A percentile compares a stretch with the other conserved stretches of the same genome.
Evolutionary conservation across 2,797 vertebrate species (phyloP).

Genomic region (Carapus acus): DNA sequence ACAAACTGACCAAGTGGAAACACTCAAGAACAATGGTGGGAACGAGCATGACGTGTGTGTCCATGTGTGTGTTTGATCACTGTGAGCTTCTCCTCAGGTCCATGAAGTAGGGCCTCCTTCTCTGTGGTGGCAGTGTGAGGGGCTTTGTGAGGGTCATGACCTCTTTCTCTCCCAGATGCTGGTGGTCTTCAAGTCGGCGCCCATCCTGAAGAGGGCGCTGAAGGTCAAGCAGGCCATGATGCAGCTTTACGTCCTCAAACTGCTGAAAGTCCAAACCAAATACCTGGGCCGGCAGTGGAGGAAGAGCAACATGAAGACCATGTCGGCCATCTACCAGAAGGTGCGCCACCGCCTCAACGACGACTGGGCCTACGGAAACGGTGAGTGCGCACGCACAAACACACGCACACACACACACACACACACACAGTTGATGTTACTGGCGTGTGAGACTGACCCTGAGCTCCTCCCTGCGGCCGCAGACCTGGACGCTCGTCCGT

Average conservation of each 20-base stretch:
- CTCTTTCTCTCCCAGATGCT: slow-evolving; percentile 78
- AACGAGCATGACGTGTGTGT: too few relatives aligned
- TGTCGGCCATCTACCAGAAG: slow-evolving; percentile 98
- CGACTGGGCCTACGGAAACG: slow-evolving; percentile 96
- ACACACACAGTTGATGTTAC: too few relatives aligned
- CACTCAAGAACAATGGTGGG: slow-evolving; percentile 95
- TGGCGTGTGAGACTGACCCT: background rate
- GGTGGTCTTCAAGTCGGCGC: slow-evolving; percentile 96
- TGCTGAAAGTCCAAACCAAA: slow-evolving; percentile 96
- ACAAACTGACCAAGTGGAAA: slow-evolving; percentile 99
- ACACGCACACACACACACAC: too few relatives aligned
- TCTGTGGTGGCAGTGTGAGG: too few relatives aligned
- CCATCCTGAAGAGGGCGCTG: slow-evolving; percentile 92
- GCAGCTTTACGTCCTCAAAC: slow-evolving; percentile 93
- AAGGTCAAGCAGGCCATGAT: slow-evolving; percentile 98
- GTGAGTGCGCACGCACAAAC: slow-evolving; percentile 66
- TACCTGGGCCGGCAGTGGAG: slow-evolving; percentile 97
- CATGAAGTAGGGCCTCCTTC: too few relatives aligned
- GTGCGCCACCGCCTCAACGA: slow-evolving; percentile 94
- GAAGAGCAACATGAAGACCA: slow-evolving; percentile 99
- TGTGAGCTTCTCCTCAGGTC: too few relatives aligned
- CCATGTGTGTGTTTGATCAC: too few relatives aligned
- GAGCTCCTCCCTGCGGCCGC: slow-evolving; percentile 46
- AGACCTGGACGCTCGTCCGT: slow-evolving; percentile 86
- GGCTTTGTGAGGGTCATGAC: too few relatives aligned